A percentile compares a stretch with the other conserved stretches of the same genome.
Evolutionary conservation across 2,113 vertebrate genomes (phyloP).

Genomic region (Felis catus): F.catus_Fca126_mat1.0 CM031413.1:83177001-83177500

Average conservation of each 20-base stretch:
- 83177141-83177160: background rate
- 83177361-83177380: too few relatives aligned
- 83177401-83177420: too few relatives aligned
- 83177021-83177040: constrained; percentile 32
- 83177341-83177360: too few relatives aligned
- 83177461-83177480: too few relatives aligned
- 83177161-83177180: background rate
- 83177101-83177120: background rate
- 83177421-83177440: too few relatives aligned
- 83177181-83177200: background rate
- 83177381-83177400: too few relatives aligned
- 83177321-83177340: too few relatives aligned
- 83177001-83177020: background rate
- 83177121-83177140: background rate
- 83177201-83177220: background rate
- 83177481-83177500: too few relatives aligned
- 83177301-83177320: too few relatives aligned
- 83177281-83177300: background rate
- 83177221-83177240: background rate
- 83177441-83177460: too few relatives aligned
- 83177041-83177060: background rate
- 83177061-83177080: background rate
- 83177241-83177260: background rate
- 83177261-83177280: background rate
- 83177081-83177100: background rate